Percentiles rank a stretch among this genome's conserved stretches.
phyloP scores from a whole-genome alignment of 2,113 vertebrate genomes.

The Merops nubicus region DNA sequence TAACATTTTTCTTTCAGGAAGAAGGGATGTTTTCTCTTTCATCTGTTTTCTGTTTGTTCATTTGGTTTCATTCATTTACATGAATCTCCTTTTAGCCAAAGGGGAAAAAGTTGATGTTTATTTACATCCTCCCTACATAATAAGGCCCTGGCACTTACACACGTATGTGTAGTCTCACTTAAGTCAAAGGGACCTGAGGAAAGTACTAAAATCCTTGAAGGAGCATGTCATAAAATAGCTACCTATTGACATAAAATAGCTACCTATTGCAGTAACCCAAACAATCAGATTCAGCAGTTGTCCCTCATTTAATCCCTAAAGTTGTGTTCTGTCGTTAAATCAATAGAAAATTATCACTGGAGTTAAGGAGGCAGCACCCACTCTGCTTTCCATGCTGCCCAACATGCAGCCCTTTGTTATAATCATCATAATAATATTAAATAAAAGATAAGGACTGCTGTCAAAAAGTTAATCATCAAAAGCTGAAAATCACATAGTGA shows the following conservation, averaged over 20 bases:
- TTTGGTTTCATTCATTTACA: conserved; percentile 22
- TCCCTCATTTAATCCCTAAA: background rate
- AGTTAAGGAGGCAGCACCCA: conserved; percentile 22
- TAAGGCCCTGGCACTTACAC: background rate
- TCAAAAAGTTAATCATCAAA: conserved; percentile 1
- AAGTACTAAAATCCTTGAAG: background rate
- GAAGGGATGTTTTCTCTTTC: conserved; percentile 16
- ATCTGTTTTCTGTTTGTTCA: conserved; percentile 26
- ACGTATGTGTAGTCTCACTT: background rate
- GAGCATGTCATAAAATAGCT: background rate
- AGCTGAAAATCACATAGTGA: background rate
- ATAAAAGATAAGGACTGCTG: conserved; percentile 31
- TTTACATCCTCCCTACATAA: background rate
- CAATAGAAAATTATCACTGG: background rate
- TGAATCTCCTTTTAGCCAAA: conserved; percentile 2
- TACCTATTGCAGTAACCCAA: background rate
- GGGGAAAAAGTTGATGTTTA: background rate
- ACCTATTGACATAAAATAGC: background rate
- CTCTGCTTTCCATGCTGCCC: background rate
- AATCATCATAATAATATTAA: conserved; percentile 3
- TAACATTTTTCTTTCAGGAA: conserved; percentile 45
- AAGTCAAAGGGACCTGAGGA: conserved; percentile 21
- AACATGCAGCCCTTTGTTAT: background rate
- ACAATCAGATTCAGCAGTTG: background rate
- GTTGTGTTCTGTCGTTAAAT: background rate